These are phyloP conservation scores for Nasonia oneida DNA, from an alignment of 2,888 invertebrate genomes.

Conservation along the genomic window DNA sequence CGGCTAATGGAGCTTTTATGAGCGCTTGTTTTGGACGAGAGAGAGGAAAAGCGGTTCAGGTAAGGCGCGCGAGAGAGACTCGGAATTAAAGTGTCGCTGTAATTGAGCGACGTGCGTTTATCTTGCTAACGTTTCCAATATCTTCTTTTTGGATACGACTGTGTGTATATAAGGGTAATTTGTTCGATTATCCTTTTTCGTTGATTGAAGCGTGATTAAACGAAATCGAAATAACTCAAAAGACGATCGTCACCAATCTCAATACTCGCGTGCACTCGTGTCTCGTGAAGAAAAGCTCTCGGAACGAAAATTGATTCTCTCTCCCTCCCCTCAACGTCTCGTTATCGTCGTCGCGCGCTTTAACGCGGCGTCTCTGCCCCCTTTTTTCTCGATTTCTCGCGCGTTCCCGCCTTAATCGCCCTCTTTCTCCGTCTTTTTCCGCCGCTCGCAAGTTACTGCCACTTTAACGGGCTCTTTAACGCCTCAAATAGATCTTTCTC, in stretches of 20 bases:
- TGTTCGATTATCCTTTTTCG: too few relatives aligned
- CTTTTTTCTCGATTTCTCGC: conserved; percentile 38
- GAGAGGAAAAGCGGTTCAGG: background rate
- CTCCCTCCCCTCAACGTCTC: conserved; percentile 39
- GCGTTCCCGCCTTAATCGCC: conserved; percentile 35
- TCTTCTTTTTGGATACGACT: background rate
- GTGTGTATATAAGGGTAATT: background rate
- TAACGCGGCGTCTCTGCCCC: conserved; percentile 10
- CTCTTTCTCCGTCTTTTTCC: conserved; percentile 60
- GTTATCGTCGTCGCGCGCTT: conserved; percentile 45
- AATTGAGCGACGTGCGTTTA: background rate
- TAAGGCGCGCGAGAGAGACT: background rate
- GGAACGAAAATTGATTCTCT: conserved; percentile 41
- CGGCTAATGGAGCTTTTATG: conserved; percentile 15
- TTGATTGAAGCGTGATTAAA: background rate
- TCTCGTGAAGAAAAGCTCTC: background rate
- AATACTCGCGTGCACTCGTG: background rate
- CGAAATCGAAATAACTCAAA: background rate
- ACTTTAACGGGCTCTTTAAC: conserved; percentile 76
- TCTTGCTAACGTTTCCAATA: background rate
- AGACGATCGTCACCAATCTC: background rate
- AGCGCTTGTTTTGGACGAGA: background rate
- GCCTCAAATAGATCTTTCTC: conserved; percentile 73
- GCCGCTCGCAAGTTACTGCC: conserved; percentile 72
- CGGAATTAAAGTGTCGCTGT: background rate